Evolutionary conservation across 2,888 invertebrate species (phyloP).

Genomic region (Drosophila fungiperda): DNA sequence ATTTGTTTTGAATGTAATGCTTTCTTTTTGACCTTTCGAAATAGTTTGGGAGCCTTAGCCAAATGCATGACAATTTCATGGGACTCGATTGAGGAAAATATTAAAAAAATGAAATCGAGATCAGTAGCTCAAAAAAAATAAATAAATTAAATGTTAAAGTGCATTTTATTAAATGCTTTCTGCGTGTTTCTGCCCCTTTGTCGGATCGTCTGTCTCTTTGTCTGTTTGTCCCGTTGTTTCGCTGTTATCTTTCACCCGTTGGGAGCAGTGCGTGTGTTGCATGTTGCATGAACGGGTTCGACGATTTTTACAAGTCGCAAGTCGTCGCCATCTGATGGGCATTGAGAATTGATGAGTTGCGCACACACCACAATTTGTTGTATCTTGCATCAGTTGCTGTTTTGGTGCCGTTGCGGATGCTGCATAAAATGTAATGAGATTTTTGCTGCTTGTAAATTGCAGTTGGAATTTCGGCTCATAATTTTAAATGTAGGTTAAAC

Average conservation of each 20-base stretch:
- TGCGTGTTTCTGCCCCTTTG: slow-evolving; percentile 8
- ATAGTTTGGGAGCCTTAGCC: not conserved
- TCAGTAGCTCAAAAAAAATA: slow-evolving; percentile 30
- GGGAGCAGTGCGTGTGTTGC: slow-evolving; percentile 16
- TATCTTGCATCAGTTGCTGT: slow-evolving; percentile 41
- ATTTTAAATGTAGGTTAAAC: slow-evolving; percentile 71
- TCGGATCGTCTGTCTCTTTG: not conserved
- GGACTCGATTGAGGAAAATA: slow-evolving; percentile 13
- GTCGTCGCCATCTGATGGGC: slow-evolving; percentile 54
- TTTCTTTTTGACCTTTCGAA: not conserved
- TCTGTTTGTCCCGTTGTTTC: slow-evolving; percentile 20
- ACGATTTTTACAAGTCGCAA: slow-evolving; percentile 16
- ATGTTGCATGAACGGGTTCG: slow-evolving; percentile 38
- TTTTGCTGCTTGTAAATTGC: slow-evolving; percentile 48
- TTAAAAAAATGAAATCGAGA: slow-evolving; percentile 36
- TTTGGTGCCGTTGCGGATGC: slow-evolving; percentile 40
- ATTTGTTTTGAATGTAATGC: not conserved
- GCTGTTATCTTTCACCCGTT: slow-evolving; percentile 28
- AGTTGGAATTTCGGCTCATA: slow-evolving; percentile 48
- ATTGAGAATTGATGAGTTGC: slow-evolving; percentile 70
- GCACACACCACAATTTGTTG: slow-evolving; percentile 52
- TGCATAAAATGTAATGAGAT: slow-evolving; percentile 73
- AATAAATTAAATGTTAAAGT: slow-evolving; percentile 47
- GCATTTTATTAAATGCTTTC: slow-evolving; percentile 72
- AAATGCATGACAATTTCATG: slow-evolving; percentile 14